Percentiles rank a stretch among this genome's conserved stretches.
phyloP scores from a whole-genome alignment of 2,888 invertebrate genomes.

The Dermolepida albohirtum region DNA sequence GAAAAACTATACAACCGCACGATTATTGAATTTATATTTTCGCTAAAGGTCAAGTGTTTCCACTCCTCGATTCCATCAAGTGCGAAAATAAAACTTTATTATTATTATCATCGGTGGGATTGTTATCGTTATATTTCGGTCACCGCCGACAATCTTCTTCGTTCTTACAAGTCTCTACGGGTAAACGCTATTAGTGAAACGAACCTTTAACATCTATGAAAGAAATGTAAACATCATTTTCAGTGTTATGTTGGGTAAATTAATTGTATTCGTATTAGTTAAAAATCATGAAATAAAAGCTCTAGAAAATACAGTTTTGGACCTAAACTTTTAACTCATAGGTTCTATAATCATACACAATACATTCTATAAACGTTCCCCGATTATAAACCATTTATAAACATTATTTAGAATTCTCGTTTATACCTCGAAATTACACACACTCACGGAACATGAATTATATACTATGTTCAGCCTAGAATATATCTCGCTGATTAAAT shows the following conservation, averaged over 20 bases:
- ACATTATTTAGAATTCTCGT: too few species aligned
- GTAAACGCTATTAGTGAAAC: constrained; percentile 21
- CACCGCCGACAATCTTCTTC: constrained; percentile 13
- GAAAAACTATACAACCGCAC: neutral
- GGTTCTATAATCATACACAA: too few species aligned
- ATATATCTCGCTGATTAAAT: too few species aligned
- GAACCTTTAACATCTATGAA: neutral
- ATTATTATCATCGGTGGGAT: constrained; percentile 11
- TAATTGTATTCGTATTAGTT: too few species aligned
- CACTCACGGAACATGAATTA: too few species aligned
- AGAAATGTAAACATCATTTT: constrained; percentile 20
- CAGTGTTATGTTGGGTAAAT: neutral
- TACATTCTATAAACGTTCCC: too few species aligned
- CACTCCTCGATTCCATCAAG: constrained; percentile 26
- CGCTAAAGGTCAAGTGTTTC: constrained; percentile 11
- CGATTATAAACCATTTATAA: too few species aligned
- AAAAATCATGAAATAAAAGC: too few species aligned
- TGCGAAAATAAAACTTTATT: constrained; percentile 36
- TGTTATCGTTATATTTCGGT: constrained; percentile 30
- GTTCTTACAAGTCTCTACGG: constrained; percentile 3
- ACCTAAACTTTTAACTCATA: too few species aligned
- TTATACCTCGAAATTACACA: too few species aligned
- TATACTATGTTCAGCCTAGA: too few species aligned
- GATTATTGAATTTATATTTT: constrained; percentile 36
- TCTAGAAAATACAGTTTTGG: too few species aligned